A percentile compares a stretch with the other conserved stretches of the same genome.
These are phyloP conservation scores for Helicoverpa zea DNA, from an alignment of 1,140 invertebrate genomes.

Conservation along the genomic window DNA sequence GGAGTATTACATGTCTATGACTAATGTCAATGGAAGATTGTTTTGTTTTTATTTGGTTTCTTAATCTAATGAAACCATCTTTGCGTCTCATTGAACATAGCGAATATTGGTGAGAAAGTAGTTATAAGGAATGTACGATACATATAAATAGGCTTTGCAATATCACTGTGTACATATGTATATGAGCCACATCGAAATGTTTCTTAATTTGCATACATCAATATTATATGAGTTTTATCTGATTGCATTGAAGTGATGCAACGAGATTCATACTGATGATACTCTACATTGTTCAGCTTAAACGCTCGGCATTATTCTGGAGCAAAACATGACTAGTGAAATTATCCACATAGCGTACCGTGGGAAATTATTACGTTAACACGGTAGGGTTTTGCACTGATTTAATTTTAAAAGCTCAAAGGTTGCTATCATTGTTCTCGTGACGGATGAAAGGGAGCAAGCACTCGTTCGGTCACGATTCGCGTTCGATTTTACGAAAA, in stretches of 20 bases:
- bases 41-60: too few relatives aligned
- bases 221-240: background rate
- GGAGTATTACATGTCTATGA: too few relatives aligned
- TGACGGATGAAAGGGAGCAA: constrained; percentile 65
- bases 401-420: constrained; percentile 53
- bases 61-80: too few relatives aligned
- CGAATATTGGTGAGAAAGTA: background rate
- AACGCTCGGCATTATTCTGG: too few relatives aligned
- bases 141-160: background rate
- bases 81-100: too few relatives aligned
- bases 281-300: too few relatives aligned
- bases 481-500: constrained; percentile 72
- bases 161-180: background rate
- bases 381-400: constrained; percentile 28
- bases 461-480: constrained; percentile 73
- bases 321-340: constrained; percentile 10
- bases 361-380: constrained; percentile 43
- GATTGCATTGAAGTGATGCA: background rate
- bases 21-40: too few relatives aligned
- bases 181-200: background rate
- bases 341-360: constrained; percentile 4
- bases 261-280: too few relatives aligned
- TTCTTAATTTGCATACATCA: background rate
- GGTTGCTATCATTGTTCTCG: constrained; percentile 50
- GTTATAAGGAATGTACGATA: background rate